A percentile compares a stretch with the other conserved stretches of the same genome.
Evolutionary conservation across 2,797 vertebrate genomes (phyloP).

Genomic region (Propithecus perrieri): DNA sequence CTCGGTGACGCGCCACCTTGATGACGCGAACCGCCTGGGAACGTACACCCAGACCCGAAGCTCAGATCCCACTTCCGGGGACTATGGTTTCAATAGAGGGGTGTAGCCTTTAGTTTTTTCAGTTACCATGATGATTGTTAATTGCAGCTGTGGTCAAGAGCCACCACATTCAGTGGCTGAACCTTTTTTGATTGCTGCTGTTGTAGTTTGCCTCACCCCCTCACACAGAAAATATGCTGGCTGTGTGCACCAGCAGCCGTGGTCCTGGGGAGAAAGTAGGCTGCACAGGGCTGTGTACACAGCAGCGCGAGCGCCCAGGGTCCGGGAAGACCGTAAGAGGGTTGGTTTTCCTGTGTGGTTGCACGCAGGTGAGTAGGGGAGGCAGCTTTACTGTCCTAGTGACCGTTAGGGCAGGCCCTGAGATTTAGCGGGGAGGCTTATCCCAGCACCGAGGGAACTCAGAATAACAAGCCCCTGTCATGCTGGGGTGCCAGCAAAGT

Average conservation of each 20-base stretch:
- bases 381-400: background rate
- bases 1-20: too few relatives aligned
- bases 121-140: background rate
- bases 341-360: fast-evolving
- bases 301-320: fast-evolving
- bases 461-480: background rate
- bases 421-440: background rate
- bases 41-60: fast-evolving
- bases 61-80: background rate
- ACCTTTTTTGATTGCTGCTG: background rate
- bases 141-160: fast-evolving
- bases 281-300: fast-evolving
- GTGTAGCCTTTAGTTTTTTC: background rate
- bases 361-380: fast-evolving
- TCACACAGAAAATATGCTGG: fast-evolving
- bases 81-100: background rate
- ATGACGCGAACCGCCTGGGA: fast-evolving
- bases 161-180: background rate
- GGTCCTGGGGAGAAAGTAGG: background rate
- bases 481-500: background rate
- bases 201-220: too few relatives aligned
- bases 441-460: too few relatives aligned
- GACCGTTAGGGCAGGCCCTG: fast-evolving
- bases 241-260: fast-evolving
- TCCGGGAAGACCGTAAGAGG: background rate